These are phyloP conservation scores for Byasa hedistus DNA, from an alignment of 2,888 invertebrate genomes.

Conservation along the genomic window DNA sequence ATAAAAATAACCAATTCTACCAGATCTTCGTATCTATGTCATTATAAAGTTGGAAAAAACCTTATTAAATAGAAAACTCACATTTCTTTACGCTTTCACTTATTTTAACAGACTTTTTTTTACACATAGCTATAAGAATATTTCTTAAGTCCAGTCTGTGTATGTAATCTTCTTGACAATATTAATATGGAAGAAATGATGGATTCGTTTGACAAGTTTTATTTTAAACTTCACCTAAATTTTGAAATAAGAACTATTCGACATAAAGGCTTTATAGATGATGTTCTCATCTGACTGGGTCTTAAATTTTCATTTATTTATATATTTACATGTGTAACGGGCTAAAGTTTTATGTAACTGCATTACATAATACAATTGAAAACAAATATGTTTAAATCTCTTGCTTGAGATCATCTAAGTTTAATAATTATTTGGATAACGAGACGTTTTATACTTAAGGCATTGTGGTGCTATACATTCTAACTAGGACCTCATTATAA, in stretches of 20 bases:
- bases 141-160: constrained; percentile 4
- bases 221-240: neutral
- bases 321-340: neutral
- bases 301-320: neutral
- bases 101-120: neutral
- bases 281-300: neutral
- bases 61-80: neutral
- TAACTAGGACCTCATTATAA: too few relatives aligned
- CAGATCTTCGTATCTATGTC: too few relatives aligned
- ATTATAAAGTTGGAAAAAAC: neutral
- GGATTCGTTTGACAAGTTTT: neutral
- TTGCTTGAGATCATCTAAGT: too few relatives aligned
- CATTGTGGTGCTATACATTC: too few relatives aligned
- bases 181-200: neutral
- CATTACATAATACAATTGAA: too few relatives aligned
- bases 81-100: neutral
- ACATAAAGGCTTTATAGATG: neutral
- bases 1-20: too few relatives aligned
- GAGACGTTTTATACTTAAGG: too few relatives aligned
- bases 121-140: neutral
- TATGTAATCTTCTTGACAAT: neutral
- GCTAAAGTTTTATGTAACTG: too few relatives aligned
- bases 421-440: too few relatives aligned
- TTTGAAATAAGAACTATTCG: neutral
- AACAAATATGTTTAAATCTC: too few relatives aligned